Base-by-base conservation (phyloP, 37 sponge, comb jelly and placozoan species). In the Diacarnus erythraeanus region DNA sequence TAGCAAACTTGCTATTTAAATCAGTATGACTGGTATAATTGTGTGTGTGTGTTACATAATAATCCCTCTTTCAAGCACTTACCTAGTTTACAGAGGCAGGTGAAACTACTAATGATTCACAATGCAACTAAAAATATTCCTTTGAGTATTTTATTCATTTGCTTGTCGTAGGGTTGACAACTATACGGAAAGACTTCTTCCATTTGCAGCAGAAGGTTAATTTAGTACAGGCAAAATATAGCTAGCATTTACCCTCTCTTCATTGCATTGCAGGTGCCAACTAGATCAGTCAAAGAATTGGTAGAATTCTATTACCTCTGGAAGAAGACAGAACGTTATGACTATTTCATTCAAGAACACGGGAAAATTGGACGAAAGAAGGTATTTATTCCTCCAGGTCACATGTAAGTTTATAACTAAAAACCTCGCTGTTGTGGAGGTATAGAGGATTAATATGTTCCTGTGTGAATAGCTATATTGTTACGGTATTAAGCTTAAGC, bases 231-330 rank as follows among this genome's bases (percentile, higher is more conserved):
- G 6, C 51, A 47, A 47, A 47, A n/a, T n/a, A n/a, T n/a, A n/a
- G n/a, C n/a, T n/a, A 47, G 51, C 51, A 47, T 47, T 15, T 6
- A 47, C 51, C 22, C 3, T 6, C 27, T 68, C 37, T 35, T 34
- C 21, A 12, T 43, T 41, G 18, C 17, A 20, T 2, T 18, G 1
- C 10, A 92, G 89, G 64, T 96, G n/a, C 90, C 92, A 38, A 59
- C 88, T 31, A 84, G 97, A 31, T 69, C 92, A 20, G 90, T 94
- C 30, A 90, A 87, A 65, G 97, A 97, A 58, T 58, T 97, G 17
- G 86, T 97, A 8, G 89, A 97, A 77, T 97, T 94, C 69, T 97
- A 94, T 65, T 97, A 97, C 69, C 35, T 97, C 42, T 97, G 97
- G 97, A 97, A 97, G 81, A 97, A 97, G 87, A 92, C 90, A 3